phyloP scores from a whole-genome alignment of 1,140 invertebrate species.

The Hyposmocoma kahamanoa region DNA sequence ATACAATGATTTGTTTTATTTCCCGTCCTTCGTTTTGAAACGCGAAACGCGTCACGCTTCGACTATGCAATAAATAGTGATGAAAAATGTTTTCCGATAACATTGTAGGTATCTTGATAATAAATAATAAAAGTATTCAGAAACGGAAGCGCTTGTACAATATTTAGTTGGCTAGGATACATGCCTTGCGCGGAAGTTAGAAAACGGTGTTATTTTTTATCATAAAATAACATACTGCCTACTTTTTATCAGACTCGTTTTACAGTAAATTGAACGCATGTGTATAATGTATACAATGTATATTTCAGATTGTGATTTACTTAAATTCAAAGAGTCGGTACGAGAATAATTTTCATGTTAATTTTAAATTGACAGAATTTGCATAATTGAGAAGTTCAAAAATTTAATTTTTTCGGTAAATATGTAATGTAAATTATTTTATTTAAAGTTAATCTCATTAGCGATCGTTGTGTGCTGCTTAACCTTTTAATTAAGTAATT shows the following conservation, averaged over 20 bases:
- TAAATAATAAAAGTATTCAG: slow-evolving; percentile 9
- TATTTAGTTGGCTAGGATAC: slow-evolving; percentile 31
- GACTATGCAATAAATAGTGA: neutral
- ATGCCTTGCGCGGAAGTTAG: slow-evolving; percentile 24
- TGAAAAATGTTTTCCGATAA: neutral
- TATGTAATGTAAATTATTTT: neutral
- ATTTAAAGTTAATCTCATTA: neutral
- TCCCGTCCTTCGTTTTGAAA: neutral
- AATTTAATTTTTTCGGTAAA: neutral
- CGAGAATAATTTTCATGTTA: too few species aligned
- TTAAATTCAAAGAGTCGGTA: too few species aligned
- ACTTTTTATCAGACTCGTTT: slow-evolving; percentile 57
- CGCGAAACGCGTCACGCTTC: too few species aligned
- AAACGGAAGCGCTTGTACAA: slow-evolving; percentile 32
- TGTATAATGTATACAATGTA: slow-evolving; percentile 35
- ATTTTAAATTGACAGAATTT: neutral
- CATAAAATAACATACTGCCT: slow-evolving; percentile 67
- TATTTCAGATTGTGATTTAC: too few species aligned
- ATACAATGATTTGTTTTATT: neutral
- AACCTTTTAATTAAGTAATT: slow-evolving; percentile 4
- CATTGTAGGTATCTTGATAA: neutral
- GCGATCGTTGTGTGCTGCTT: neutral
- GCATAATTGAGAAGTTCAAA: neutral
- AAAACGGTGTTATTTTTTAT: slow-evolving; percentile 49
- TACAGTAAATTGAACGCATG: slow-evolving; percentile 35